Base-by-base conservation (phyloP, 2,797 vertebrate genomes). In the Trematomus bernacchii region DNA sequence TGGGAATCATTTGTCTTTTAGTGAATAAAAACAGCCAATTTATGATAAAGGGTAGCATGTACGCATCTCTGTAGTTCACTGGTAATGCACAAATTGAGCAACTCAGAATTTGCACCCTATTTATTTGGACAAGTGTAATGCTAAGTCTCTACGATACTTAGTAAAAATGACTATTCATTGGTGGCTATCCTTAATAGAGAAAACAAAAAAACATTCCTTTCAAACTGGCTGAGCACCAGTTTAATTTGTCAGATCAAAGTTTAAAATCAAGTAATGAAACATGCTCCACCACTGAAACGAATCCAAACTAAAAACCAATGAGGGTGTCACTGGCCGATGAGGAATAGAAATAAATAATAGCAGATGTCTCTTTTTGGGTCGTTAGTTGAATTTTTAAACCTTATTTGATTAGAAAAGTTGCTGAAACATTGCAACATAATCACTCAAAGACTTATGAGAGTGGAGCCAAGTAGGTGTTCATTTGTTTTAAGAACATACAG, bases 381-480 rank as follows among this genome's bases (percentile, higher is more conserved):
- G 53, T 1, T 18, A 9, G 52, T 27, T 69, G 15, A 47, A 65
- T 86, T 61, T 61, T 58, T 62, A 3, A 15, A 27, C 7, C 19
- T 55, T 73, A 47, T 82, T 77, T 82, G 66, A 68, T 59, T n/a
- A 68, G 14, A 66, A 80, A 76, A 84, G 44, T 27, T 1, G 9
- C 10, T 48, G 54, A 57, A 73, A 64, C 57, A 0, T 73, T 71
- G 66, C 69, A 80, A 86, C 57, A 15, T 51, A 73, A 80, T 85
- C 83, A 54, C 11, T 21, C 18, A 30, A 59, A 65, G n/a, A 72
- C 55, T 57, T 48, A 43, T 23, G 42, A 33, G 40, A 75, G 52
- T 13, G 37, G 47, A 71, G 76, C 48, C 44, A 67, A 61, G 47
- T 21, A 54, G 13, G 10, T 48, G 37, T 52, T 70, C 3, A 3